Conservation (phyloP, 2,888 invertebrate species). For the Oscheius sp. region DNA sequence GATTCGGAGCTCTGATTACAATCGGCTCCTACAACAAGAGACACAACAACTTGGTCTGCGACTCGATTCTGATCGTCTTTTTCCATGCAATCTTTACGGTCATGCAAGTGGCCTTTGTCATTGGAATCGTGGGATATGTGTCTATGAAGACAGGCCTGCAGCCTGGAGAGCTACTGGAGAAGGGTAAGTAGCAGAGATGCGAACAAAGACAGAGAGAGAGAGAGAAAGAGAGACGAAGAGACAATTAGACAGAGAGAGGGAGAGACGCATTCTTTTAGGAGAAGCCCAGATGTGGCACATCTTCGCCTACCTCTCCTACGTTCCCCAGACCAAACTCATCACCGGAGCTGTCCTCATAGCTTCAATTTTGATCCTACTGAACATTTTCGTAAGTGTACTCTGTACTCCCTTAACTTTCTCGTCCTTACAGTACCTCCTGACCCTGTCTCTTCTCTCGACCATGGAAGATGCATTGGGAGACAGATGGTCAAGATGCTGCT, state of each 20-base stretch:
- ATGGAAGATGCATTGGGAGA: conserved; percentile 72
- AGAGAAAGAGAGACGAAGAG: too few species aligned
- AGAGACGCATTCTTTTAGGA: conserved; percentile 43
- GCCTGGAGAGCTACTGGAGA: conserved; percentile 62
- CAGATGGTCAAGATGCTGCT: conserved; percentile 67
- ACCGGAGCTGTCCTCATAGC: conserved; percentile 62
- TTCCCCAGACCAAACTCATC: conserved; percentile 66
- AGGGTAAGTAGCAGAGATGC: conserved; percentile 40
- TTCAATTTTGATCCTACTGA: conserved; percentile 61
- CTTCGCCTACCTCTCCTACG: conserved; percentile 66
- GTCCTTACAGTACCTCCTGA: conserved; percentile 64
- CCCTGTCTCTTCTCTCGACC: conserved; percentile 68
- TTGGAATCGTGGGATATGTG: conserved; percentile 66
- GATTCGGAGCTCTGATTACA: conserved; percentile 73
- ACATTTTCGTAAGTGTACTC: conserved; percentile 63
- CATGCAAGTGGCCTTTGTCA: conserved; percentile 59
- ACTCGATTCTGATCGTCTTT: conserved; percentile 64
- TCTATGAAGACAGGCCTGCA: conserved; percentile 62
- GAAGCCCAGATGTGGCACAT: conserved; percentile 70
- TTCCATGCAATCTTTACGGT: conserved; percentile 58
- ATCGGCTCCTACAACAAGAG: conserved; percentile 73
- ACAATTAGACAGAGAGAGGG: too few species aligned
- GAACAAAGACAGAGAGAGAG: too few species aligned
- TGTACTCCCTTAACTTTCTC: neutral
- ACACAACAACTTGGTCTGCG: conserved; percentile 72